Evolutionary conservation across 23 tunicate genomes (phyloP).

Genomic region (Styela clava): DNA sequence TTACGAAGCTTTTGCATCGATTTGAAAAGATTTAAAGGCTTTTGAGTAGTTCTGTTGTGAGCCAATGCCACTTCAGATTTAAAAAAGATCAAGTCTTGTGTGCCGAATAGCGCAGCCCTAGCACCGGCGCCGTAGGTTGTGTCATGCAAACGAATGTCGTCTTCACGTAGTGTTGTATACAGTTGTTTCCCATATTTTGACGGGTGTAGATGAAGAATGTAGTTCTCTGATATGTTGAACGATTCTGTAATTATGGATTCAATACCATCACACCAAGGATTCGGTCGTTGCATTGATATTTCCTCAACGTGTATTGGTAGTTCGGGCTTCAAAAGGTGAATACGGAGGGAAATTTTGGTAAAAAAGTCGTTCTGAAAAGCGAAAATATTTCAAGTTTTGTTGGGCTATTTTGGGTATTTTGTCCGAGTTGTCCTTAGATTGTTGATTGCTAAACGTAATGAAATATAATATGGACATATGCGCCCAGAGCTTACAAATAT

Average conservation of each 20-base stretch:
- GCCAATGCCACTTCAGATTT: not conserved
- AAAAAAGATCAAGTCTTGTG: conserved; percentile 27
- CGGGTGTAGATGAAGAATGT: conserved; percentile 30
- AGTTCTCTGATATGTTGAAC: conserved; percentile 20
- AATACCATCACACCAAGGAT: conserved; percentile 31
- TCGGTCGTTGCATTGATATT: conserved; percentile 30
- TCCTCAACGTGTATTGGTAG: conserved; percentile 28
- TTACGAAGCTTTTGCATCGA: not conserved
- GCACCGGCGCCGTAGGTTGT: conserved; percentile 35
- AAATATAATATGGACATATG: too few species aligned
- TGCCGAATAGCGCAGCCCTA: conserved; percentile 25
- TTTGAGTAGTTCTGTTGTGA: not conserved
- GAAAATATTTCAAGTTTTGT: too few species aligned
- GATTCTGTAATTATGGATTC: conserved; percentile 19
- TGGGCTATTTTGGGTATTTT: too few species aligned
- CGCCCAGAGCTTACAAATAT: too few species aligned
- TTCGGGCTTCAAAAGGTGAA: conserved; percentile 4
- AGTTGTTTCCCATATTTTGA: not conserved
- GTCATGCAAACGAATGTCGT: conserved; percentile 2
- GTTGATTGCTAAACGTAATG: too few species aligned
- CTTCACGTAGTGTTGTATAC: not conserved
- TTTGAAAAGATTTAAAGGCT: not conserved
- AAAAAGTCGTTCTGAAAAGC: not conserved
- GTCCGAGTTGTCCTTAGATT: too few species aligned
- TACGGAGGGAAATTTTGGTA: not conserved